Conservation (phyloP, 2,888 invertebrate species). For the Rotaria sp. region DNA sequence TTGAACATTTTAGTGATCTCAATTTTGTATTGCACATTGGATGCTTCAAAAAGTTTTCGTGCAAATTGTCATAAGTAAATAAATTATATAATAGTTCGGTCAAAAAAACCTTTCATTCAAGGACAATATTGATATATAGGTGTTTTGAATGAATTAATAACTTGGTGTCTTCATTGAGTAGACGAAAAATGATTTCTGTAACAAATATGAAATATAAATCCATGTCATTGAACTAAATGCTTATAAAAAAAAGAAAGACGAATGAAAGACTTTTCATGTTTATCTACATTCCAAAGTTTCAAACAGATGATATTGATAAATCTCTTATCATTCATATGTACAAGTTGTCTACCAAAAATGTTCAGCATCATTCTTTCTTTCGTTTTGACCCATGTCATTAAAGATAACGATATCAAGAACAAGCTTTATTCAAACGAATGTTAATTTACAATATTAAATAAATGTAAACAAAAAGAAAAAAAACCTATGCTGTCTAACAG, state of each 20-base stretch:
- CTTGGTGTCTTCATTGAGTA: not conserved
- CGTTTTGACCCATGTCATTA: not conserved
- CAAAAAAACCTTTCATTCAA: too few species aligned
- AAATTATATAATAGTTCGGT: too few species aligned
- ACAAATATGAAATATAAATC: too few species aligned
- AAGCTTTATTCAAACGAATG: not conserved
- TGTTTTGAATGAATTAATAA: not conserved
- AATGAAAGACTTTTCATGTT: not conserved
- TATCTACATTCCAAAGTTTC: not conserved
- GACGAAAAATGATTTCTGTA: not conserved
- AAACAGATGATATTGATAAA: not conserved
- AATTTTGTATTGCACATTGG: too few species aligned
- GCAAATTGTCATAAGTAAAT: too few species aligned
- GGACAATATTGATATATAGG: too few species aligned
- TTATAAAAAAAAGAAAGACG: not conserved
- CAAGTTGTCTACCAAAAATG: not conserved
- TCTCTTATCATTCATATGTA: not conserved
- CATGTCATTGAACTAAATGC: too few species aligned
- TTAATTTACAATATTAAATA: not conserved
- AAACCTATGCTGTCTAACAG: not conserved
- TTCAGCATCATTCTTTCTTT: not conserved
- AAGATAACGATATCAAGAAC: not conserved
- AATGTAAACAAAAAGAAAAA: not conserved
- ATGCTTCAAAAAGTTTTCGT: too few species aligned
- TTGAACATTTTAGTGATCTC: too few species aligned